Evolutionary conservation across 2,888 invertebrate species (phyloP), one percentile per base, ranked within the genome.

Genomic region (Chaetoderma sp.): DNA sequence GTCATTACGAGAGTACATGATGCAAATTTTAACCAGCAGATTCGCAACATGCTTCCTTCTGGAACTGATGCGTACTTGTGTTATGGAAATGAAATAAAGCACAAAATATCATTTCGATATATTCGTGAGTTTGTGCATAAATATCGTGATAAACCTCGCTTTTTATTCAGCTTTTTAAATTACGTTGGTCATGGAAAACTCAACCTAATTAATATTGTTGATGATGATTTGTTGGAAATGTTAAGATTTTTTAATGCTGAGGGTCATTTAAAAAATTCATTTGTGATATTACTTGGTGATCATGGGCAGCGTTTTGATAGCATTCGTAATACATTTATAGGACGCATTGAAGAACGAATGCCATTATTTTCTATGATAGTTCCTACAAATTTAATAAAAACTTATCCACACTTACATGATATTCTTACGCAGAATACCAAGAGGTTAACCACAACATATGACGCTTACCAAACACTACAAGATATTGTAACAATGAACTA

Each of bases 271-370:
- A 91, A 95, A 68, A 91, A 94, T 75, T 94, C 96, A 0, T 80
- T 96, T 70, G 86, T 97, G 0, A 90, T 96, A 62, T 82, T 96
- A 4, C 94, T 96, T 94, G 93, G 95, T 1, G 96, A 97, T 87
- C 96, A 97, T 85, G 96, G 96, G 0, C 74, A 75, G 18, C 73
- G 95, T 81, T 96, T 93, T 86, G 91, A 93, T 0, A 89, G 91
- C 59, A 90, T 95, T 13, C 90, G 96, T 0, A 91, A 93, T 76
- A 95, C 95, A 0, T 88, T 94, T 8, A 95, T 95, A 84, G 96
- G 96, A 0, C 94, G 95, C 84, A 90, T 93, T 65, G 96, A 96
- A 78, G 96, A 96, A 82, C 89, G 96, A 1, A 82, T 96, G 52
- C 96, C 96, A 0, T 92, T 95, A 76, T 93, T 96, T 84, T 91